Conservation (phyloP, 1,140 invertebrate species). For the Nylanderia fulva region DNA sequence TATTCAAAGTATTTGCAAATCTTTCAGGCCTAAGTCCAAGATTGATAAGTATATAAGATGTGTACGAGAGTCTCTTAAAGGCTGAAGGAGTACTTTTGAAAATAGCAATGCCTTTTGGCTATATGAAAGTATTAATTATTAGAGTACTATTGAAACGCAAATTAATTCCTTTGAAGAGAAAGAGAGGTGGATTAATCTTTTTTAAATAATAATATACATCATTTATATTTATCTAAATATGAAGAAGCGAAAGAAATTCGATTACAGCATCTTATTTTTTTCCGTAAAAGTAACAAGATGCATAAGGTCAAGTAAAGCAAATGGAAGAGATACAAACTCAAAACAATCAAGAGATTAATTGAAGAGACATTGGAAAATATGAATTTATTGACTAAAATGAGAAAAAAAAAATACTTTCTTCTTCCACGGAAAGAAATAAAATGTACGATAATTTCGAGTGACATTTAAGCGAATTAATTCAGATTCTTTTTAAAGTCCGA, state of each 20-base stretch:
- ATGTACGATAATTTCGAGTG: slow-evolving; percentile 20
- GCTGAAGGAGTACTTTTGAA: not conserved
- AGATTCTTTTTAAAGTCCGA: not conserved
- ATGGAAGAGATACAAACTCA: not conserved
- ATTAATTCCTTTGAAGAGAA: not conserved
- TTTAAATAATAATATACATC: slow-evolving; percentile 13
- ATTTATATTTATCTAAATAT: slow-evolving; percentile 10
- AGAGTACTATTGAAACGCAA: slow-evolving; percentile 8
- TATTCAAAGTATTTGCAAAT: not conserved
- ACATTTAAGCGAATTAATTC: not conserved
- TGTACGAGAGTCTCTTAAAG: not conserved
- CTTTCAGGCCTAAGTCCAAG: not conserved
- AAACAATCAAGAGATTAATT: slow-evolving; percentile 12
- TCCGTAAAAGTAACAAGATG: not conserved
- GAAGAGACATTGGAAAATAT: not conserved
- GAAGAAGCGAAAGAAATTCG: not conserved
- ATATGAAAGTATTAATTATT: slow-evolving; percentile 42
- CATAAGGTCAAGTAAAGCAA: not conserved
- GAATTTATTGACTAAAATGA: not conserved
- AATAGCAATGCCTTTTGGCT: not conserved
- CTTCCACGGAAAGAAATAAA: not conserved
- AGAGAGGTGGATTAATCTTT: not conserved
- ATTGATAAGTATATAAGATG: not conserved
- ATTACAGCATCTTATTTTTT: slow-evolving; percentile 12
- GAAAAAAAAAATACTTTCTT: not conserved